phyloP scores from a whole-genome alignment of 2,797 vertebrate species.

The Kryptolebias ocellatus region DNA sequence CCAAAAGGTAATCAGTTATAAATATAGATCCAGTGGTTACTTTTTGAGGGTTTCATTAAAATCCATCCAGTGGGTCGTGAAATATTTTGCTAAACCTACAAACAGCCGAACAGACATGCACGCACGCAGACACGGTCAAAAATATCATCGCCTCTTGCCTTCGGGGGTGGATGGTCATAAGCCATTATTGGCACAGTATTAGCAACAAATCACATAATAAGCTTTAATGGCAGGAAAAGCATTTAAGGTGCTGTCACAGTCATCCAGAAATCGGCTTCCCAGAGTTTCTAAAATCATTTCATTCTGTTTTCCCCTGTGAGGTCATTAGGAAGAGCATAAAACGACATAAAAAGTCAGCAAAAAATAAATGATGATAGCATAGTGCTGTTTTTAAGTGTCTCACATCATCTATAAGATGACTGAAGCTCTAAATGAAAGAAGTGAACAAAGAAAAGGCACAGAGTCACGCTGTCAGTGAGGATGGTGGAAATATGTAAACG shows the following conservation, averaged over 20 bases:
- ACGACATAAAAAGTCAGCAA: constrained; percentile 46
- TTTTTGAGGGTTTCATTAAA: too few relatives aligned
- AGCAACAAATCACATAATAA: constrained; percentile 20
- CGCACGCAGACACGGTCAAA: too few relatives aligned
- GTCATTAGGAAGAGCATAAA: constrained; percentile 61
- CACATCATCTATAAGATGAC: constrained; percentile 47
- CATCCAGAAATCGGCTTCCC: constrained; percentile 15
- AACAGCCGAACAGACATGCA: too few relatives aligned
- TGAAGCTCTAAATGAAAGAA: constrained; percentile 39
- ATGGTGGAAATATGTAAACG: constrained; percentile 25
- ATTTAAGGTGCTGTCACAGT: constrained; percentile 16
- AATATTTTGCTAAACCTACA: too few relatives aligned
- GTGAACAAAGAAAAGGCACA: constrained; percentile 9
- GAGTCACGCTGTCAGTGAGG: constrained; percentile 6
- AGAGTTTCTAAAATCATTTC: constrained; percentile 46
- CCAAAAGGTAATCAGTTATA: too few relatives aligned
- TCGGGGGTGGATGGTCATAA: neutral
- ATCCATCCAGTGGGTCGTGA: too few relatives aligned
- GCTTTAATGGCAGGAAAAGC: constrained; percentile 34
- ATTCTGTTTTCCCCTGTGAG: constrained; percentile 46
- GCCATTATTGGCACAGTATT: constrained; percentile 14
- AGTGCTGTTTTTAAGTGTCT: constrained; percentile 46
- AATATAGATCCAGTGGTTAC: too few relatives aligned
- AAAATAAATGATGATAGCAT: constrained; percentile 51
- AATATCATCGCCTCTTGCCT: too few relatives aligned